Evolutionary conservation across 1,140 invertebrate species (phyloP).

Genomic region (Ceratina japonica): DNA sequence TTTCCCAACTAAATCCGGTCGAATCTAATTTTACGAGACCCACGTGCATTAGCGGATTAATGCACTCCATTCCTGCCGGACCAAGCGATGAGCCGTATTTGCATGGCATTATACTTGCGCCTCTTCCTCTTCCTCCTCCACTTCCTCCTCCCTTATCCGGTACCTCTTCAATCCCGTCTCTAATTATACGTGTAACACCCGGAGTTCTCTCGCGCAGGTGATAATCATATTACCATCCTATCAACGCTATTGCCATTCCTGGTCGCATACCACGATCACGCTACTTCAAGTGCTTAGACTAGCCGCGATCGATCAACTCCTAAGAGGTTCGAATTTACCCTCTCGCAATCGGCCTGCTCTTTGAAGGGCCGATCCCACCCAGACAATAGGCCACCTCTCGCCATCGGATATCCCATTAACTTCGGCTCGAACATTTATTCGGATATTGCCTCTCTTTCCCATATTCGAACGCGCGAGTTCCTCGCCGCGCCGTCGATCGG

Average conservation of each 20-base stretch:
- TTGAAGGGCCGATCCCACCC: conserved; percentile 10
- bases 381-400: conserved; percentile 49
- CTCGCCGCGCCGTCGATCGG: background rate
- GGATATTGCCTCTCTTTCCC: background rate
- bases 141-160: conserved; percentile 41
- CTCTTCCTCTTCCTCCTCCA: no score
- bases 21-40: conserved; percentile 75
- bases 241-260: conserved; percentile 75
- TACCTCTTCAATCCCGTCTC: conserved; percentile 69
- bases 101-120: conserved; percentile 73
- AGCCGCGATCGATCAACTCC: conserved; percentile 61
- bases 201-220: conserved; percentile 69
- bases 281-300: conserved; percentile 72
- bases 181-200: conserved; percentile 73
- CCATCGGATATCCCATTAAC: conserved; percentile 32
- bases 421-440: background rate
- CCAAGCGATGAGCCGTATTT: conserved; percentile 73
- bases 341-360: conserved; percentile 45
- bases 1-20: conserved; percentile 72
- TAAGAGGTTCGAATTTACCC: conserved; percentile 61
- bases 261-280: conserved; percentile 64
- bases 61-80: conserved; percentile 73
- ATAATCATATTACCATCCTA: conserved; percentile 76
- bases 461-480: background rate
- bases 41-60: conserved; percentile 76